phyloP scores from a whole-genome alignment of 2,888 invertebrate genomes.

The Drosophila multiciliata region DNA sequence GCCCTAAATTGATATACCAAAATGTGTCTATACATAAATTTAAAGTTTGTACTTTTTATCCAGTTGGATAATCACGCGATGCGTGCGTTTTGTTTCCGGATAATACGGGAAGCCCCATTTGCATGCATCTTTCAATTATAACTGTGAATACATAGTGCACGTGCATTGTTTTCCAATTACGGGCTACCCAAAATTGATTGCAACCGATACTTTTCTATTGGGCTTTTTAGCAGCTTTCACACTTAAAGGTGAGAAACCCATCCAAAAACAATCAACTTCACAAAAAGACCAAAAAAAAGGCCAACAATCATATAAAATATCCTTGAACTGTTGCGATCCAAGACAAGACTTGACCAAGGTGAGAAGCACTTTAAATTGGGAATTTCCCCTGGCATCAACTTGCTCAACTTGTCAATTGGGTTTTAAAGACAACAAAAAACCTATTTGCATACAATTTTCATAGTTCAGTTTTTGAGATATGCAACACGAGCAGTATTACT shows the following conservation, averaged over 20 bases:
- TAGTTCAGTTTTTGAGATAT: not conserved
- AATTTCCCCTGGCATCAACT: constrained; percentile 9
- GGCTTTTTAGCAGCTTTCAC: constrained; percentile 27
- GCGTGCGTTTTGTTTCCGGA: constrained; percentile 22
- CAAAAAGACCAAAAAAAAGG: constrained; percentile 36
- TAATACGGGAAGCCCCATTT: constrained; percentile 35
- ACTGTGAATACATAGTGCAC: constrained; percentile 34
- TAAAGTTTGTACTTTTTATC: constrained; percentile 13
- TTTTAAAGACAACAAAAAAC: not conserved
- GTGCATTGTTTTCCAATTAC: constrained; percentile 10
- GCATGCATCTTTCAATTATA: constrained; percentile 34
- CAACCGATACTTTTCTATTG: not conserved
- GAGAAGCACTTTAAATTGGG: constrained; percentile 10
- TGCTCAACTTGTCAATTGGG: not conserved
- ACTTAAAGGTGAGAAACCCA: constrained; percentile 36
- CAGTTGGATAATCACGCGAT: constrained; percentile 28
- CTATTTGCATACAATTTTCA: constrained; percentile 9
- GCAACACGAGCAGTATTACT: not conserved
- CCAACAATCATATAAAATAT: constrained; percentile 4
- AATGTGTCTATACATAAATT: constrained; percentile 2
- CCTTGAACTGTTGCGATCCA: constrained; percentile 18
- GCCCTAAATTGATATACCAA: not conserved
- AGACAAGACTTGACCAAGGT: not conserved
- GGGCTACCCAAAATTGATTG: constrained; percentile 6
- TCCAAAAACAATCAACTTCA: constrained; percentile 8